phyloP scores from a whole-genome alignment of 2,113 vertebrate genomes.

The Esox niger region DNA sequence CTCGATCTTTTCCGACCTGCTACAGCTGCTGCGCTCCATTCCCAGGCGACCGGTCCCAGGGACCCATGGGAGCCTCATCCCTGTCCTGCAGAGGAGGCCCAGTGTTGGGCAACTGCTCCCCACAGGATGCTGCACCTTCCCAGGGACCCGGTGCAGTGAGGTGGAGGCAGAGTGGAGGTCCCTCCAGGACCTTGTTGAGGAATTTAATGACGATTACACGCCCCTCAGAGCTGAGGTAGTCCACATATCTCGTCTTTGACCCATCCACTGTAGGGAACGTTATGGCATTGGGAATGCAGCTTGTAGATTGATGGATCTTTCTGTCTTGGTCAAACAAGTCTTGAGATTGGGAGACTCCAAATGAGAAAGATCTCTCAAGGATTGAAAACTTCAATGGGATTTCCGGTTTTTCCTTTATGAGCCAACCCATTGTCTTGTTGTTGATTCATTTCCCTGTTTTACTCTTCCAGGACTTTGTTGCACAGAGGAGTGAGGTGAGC shows the following conservation, averaged over 20 bases:
- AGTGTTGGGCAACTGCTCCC: not conserved
- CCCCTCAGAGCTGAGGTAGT: constrained; percentile 68
- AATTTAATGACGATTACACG: constrained; percentile 73
- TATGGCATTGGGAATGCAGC: not conserved
- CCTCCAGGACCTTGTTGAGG: constrained; percentile 66
- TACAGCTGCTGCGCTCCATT: constrained; percentile 62
- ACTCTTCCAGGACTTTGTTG: not conserved
- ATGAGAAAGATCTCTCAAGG: too few relatives aligned
- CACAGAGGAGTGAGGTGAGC: constrained; percentile 57
- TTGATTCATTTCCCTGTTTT: not conserved
- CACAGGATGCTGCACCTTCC: not conserved
- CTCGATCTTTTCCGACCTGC: constrained; percentile 63
- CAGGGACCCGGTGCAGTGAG: constrained; percentile 19
- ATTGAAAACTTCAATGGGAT: not conserved
- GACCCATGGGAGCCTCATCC: constrained; percentile 65
- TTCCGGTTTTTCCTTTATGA: not conserved
- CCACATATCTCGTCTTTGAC: not conserved
- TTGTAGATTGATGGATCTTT: not conserved
- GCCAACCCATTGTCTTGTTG: not conserved
- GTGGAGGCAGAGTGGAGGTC: constrained; percentile 49
- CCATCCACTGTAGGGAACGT: constrained; percentile 1
- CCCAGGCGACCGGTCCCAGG: constrained; percentile 45
- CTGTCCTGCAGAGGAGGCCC: constrained; percentile 51
- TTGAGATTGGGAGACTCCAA: too few relatives aligned
- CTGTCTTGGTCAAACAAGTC: too few relatives aligned